A percentile compares a stretch with the other conserved stretches of the same genome.
Evolutionary conservation across 2,113 vertebrate species (phyloP).

Genomic region (Drymodes brunneopygia): DNA sequence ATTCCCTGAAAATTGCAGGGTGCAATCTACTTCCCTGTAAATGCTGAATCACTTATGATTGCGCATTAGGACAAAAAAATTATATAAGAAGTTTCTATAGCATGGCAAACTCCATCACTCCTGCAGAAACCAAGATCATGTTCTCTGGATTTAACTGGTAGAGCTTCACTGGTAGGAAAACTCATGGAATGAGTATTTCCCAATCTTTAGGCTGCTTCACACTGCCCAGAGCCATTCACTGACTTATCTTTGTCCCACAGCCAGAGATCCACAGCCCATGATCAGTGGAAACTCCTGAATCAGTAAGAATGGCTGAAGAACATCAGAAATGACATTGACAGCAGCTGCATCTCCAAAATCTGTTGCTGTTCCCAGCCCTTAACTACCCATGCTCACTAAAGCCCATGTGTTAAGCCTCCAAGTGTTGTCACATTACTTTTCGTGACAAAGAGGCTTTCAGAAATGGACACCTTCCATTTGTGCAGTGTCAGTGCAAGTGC

Average conservation of each 20-base stretch:
- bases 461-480: not conserved
- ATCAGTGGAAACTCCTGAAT: not conserved
- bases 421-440: not conserved
- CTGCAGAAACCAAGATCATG: not conserved
- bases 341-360: not conserved
- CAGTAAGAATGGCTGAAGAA: not conserved
- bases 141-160: not conserved
- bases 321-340: not conserved
- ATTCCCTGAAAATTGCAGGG: not conserved
- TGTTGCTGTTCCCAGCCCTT: not conserved
- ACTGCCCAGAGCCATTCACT: not conserved
- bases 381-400: not conserved
- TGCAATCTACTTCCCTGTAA: not conserved
- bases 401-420: accelerated
- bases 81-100: not conserved
- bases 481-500: not conserved
- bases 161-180: not conserved
- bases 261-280: not conserved
- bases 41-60: not conserved
- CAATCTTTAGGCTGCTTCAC: not conserved
- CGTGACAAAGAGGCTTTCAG: not conserved
- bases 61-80: not conserved
- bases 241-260: not conserved
- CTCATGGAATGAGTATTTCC: not conserved
- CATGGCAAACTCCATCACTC: not conserved